Evolutionary conservation across 2,113 vertebrate species (phyloP).

Genomic region (Melanerpes aurifrons): DNA sequence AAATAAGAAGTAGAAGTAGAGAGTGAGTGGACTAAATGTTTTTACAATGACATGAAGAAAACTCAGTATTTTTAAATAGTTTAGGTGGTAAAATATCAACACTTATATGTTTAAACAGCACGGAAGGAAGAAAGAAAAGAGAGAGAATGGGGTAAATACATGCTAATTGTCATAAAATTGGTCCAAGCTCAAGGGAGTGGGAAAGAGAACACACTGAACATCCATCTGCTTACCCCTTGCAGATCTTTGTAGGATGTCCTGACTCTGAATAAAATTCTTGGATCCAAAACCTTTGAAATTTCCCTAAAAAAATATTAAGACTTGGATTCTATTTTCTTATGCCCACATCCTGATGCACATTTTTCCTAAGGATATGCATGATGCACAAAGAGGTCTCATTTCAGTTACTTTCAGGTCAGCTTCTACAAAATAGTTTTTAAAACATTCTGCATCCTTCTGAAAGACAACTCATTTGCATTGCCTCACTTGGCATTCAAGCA

Average conservation of each 20-base stretch:
- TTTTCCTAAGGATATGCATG: background rate
- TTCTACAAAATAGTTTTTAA: background rate
- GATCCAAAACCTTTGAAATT: background rate
- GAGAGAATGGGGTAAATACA: background rate
- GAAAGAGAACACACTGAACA: slow-evolving; percentile 45
- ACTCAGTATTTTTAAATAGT: background rate
- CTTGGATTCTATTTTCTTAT: background rate
- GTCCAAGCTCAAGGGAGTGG: background rate
- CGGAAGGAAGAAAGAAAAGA: background rate
- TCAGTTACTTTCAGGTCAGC: background rate
- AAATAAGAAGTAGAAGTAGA: background rate
- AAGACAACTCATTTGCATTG: background rate
- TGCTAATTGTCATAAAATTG: slow-evolving; percentile 20
- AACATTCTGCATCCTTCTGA: background rate
- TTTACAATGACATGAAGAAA: background rate
- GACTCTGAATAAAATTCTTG: slow-evolving; percentile 40
- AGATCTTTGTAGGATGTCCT: slow-evolving; percentile 27
- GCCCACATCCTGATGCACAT: background rate
- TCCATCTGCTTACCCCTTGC: slow-evolving; percentile 32
- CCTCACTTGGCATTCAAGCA: background rate
- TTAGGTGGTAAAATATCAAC: background rate
- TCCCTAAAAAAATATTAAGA: slow-evolving; percentile 3
- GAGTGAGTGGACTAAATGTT: background rate
- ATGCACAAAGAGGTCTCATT: background rate
- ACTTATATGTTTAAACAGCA: background rate